These are phyloP conservation scores for Cynoglossus semilaevis DNA, from an alignment of 2,113 vertebrate species.

Conservation along the genomic window DNA sequence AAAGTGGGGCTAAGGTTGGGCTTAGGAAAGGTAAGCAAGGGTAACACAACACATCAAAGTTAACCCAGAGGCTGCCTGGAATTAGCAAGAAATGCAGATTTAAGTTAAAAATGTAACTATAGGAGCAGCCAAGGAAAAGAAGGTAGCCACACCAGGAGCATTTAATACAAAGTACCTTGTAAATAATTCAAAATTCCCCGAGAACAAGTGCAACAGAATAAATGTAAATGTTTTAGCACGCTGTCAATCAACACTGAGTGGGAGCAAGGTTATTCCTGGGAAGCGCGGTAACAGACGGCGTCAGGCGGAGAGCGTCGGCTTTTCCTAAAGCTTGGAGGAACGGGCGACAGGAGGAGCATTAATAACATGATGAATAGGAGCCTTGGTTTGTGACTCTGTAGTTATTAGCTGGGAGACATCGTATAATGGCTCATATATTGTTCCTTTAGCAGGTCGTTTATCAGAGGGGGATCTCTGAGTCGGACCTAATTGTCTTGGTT, in stretches of 20 bases:
- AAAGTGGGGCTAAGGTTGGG: too few relatives aligned
- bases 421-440: conserved; percentile 43
- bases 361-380: conserved; percentile 13
- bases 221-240: too few relatives aligned
- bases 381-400: conserved; percentile 20
- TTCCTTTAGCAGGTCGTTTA: conserved; percentile 47
- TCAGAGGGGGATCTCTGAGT: conserved; percentile 48
- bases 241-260: background rate
- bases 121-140: too few relatives aligned
- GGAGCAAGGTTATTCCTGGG: conserved; percentile 1
- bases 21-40: too few relatives aligned
- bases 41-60: too few relatives aligned
- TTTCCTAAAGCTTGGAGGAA: background rate
- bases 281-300: background rate
- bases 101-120: too few relatives aligned
- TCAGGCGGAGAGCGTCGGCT: background rate
- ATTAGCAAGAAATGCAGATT: too few relatives aligned
- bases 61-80: too few relatives aligned
- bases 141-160: too few relatives aligned
- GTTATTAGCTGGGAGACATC: conserved; percentile 37
- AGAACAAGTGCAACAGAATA: too few relatives aligned
- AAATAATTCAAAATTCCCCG: too few relatives aligned
- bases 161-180: too few relatives aligned
- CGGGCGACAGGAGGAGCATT: background rate
- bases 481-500: conserved; percentile 43